A percentile compares a stretch with the other conserved stretches of the same genome.
Evolutionary conservation across 2,888 invertebrate species (phyloP).

Genomic region (Mayetiola destructor): DNA sequence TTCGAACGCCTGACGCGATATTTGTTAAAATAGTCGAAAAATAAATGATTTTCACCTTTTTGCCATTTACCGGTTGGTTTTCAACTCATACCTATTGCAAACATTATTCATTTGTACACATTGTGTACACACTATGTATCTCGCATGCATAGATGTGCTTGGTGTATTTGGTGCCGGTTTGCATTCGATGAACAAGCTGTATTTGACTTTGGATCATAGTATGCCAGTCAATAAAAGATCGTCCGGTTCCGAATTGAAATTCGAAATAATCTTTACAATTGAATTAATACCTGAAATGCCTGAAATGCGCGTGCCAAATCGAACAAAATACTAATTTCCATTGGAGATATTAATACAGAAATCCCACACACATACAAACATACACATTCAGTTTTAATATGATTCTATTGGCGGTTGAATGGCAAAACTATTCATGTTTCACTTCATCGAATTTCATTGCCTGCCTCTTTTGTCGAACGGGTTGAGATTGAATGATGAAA

Average conservation of each 20-base stretch:
- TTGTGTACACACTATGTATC: too few relatives aligned
- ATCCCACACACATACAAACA: conserved; percentile 6
- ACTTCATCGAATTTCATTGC: background rate
- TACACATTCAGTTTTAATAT: background rate
- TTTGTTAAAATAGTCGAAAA: conserved; percentile 4
- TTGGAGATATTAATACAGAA: background rate
- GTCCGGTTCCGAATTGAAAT: too few relatives aligned
- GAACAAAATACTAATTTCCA: background rate
- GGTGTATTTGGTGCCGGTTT: too few relatives aligned
- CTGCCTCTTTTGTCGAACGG: background rate
- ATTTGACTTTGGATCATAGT: too few relatives aligned
- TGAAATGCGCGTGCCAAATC: background rate
- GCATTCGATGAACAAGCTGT: too few relatives aligned
- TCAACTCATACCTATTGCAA: too few relatives aligned
- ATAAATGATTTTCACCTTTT: conserved; percentile 9
- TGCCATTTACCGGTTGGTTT: too few relatives aligned
- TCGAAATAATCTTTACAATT: too few relatives aligned
- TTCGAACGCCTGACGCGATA: background rate
- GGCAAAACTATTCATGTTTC: background rate
- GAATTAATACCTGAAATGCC: too few relatives aligned
- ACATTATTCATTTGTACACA: too few relatives aligned
- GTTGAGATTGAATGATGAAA: background rate
- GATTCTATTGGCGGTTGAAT: background rate
- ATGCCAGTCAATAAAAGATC: too few relatives aligned
- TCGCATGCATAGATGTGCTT: too few relatives aligned